phyloP scores from a whole-genome alignment of 2,113 vertebrate genomes.

The Serinus canaria region DNA sequence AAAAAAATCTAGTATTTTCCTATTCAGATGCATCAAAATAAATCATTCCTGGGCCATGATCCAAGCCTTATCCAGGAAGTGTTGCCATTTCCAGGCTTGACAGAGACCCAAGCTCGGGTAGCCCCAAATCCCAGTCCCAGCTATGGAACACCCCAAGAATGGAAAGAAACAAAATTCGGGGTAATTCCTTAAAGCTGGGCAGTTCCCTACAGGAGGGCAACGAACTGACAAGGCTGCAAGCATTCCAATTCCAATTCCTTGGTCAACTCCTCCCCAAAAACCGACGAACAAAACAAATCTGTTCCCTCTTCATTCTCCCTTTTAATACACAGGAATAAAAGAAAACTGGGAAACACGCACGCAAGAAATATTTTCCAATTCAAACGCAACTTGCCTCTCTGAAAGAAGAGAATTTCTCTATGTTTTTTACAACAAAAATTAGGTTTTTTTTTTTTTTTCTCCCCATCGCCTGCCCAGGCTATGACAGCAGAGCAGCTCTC shows the following conservation, averaged over 20 bases:
- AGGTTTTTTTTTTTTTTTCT: no score
- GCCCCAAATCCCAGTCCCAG: background rate
- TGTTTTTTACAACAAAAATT: background rate
- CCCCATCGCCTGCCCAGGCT: background rate
- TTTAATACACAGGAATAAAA: background rate
- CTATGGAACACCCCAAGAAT: background rate
- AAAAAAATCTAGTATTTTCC: background rate
- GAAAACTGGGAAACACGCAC: background rate
- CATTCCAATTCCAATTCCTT: background rate
- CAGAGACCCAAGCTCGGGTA: background rate
- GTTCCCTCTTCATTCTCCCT: background rate
- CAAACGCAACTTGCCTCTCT: background rate
- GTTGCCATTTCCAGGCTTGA: background rate
- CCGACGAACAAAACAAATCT: rapidly evolving
- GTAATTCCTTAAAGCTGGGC: background rate
- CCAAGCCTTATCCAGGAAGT: background rate
- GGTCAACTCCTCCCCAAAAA: background rate
- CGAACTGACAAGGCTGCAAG: background rate
- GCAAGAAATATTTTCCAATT: background rate
- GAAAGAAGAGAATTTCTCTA: rapidly evolving
- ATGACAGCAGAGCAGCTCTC: background rate
- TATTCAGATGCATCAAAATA: background rate
- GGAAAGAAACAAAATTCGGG: background rate
- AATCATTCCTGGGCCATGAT: background rate
- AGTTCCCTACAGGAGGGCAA: background rate